Evolutionary conservation across 2,888 invertebrate species (phyloP).

Genomic region (Merodon equestris): DNA sequence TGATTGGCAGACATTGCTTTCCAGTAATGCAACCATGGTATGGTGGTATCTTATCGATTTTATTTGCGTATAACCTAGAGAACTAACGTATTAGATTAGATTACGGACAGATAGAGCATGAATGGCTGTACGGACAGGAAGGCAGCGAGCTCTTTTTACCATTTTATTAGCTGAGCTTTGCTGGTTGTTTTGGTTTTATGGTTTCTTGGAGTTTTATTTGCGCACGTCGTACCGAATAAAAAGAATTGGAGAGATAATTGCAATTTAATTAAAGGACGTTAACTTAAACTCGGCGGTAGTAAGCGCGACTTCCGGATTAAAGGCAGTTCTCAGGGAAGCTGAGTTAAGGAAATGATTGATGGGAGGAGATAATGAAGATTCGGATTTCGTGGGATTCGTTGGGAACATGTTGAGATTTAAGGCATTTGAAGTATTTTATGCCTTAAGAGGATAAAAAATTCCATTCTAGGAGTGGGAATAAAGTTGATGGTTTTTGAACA

Average conservation of each 20-base stretch:
- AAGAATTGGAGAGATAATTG: neutral
- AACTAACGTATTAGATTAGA: slow-evolving; percentile 53
- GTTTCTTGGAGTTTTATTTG: slow-evolving; percentile 28
- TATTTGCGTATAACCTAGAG: slow-evolving; percentile 53
- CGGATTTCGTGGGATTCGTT: too few relatives aligned
- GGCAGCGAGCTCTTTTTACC: neutral
- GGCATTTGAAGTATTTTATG: too few relatives aligned
- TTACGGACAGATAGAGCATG: slow-evolving; percentile 39
- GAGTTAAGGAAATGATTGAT: too few relatives aligned
- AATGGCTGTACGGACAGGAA: neutral
- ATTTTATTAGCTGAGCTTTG: slow-evolving; percentile 48
- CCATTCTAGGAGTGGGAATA: too few relatives aligned
- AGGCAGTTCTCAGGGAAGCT: too few relatives aligned
- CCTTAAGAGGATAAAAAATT: too few relatives aligned
- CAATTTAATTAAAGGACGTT: slow-evolving; percentile 56
- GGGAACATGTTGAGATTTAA: too few relatives aligned
- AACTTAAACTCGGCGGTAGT: too few relatives aligned
- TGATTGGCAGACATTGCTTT: neutral
- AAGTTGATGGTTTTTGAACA: too few relatives aligned
- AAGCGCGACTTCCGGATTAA: too few relatives aligned
- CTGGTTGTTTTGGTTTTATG: slow-evolving; percentile 28
- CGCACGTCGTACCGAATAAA: too few relatives aligned
- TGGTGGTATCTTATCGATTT: slow-evolving; percentile 53
- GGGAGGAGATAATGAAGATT: too few relatives aligned
- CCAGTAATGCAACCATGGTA: neutral